Evolutionary conservation across 30 jellyfish, hydroid and myxozoan genomes (phyloP).

Genomic region (Nemopilema nomurai): DNA sequence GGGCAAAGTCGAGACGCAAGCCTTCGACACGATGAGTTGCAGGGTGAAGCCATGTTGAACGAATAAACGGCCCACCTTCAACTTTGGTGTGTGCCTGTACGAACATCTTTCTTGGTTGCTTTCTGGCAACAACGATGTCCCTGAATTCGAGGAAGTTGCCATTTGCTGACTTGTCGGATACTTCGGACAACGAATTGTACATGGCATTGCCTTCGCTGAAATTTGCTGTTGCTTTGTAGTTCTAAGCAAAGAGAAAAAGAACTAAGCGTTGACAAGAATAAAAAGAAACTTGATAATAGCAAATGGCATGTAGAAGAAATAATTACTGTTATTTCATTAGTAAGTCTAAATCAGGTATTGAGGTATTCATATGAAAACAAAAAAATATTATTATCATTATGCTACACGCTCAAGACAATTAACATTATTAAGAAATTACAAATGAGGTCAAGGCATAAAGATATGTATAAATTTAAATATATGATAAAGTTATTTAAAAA

Average conservation of each 20-base stretch:
- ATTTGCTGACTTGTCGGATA: slow-evolving; percentile 41
- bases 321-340: no score
- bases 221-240: slow-evolving; percentile 92
- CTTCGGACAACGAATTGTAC: slow-evolving; percentile 84
- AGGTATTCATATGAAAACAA: no score
- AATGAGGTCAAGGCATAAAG: no score
- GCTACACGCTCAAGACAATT: no score
- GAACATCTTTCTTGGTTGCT: slow-evolving; percentile 89
- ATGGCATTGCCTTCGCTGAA: slow-evolving; percentile 74
- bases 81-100: slow-evolving; percentile 91
- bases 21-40: no score
- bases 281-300: neutral
- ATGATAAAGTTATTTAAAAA: no score
- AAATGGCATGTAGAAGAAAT: neutral
- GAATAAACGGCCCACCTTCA: slow-evolving; percentile 38
- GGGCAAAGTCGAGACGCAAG: no score
- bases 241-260: slow-evolving; percentile 34
- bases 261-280: neutral
- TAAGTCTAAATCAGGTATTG: no score
- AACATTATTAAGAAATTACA: no score
- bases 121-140: slow-evolving; percentile 82
- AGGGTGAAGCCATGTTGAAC: no score
- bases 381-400: no score
- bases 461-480: no score
- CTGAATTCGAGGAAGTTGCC: slow-evolving; percentile 78